phyloP scores from a whole-genome alignment of 2,113 vertebrate species.

The Pseudopodoces humilis region DNA sequence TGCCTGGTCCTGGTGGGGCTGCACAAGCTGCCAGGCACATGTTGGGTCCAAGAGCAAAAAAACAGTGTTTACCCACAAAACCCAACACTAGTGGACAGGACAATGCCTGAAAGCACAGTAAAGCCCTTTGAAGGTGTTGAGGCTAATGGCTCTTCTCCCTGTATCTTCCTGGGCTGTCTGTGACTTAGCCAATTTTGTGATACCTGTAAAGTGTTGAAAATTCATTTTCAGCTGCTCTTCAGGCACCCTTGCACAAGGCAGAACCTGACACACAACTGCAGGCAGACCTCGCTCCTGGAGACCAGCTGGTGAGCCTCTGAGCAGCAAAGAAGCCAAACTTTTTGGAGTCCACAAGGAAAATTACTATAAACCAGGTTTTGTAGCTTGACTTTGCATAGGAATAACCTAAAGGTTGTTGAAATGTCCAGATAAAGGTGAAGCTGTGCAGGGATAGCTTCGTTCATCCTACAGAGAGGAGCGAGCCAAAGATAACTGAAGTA shows the following conservation, averaged over 20 bases:
- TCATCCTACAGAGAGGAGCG: background rate
- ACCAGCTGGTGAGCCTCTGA: background rate
- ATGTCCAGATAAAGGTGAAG: background rate
- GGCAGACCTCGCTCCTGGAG: background rate
- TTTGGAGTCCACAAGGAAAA: background rate
- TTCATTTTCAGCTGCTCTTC: background rate
- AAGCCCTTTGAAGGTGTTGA: background rate
- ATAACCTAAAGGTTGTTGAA: background rate
- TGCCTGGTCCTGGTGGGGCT: background rate
- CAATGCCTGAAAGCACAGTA: accelerated
- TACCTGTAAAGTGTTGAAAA: background rate
- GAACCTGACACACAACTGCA: background rate
- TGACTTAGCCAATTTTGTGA: background rate
- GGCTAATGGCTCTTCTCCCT: background rate
- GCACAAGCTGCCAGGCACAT: background rate
- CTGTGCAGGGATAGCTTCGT: background rate
- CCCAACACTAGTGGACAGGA: background rate
- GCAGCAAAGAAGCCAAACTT: background rate
- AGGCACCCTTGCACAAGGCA: background rate
- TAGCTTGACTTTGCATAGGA: accelerated
- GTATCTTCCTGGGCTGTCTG: background rate
- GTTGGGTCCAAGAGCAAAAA: background rate
- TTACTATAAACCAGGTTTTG: background rate
- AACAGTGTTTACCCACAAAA: background rate
- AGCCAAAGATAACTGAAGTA: background rate